These are phyloP conservation scores for Cephus rjabovi DNA, from an alignment of 2,888 invertebrate species.

Conservation along the genomic window DNA sequence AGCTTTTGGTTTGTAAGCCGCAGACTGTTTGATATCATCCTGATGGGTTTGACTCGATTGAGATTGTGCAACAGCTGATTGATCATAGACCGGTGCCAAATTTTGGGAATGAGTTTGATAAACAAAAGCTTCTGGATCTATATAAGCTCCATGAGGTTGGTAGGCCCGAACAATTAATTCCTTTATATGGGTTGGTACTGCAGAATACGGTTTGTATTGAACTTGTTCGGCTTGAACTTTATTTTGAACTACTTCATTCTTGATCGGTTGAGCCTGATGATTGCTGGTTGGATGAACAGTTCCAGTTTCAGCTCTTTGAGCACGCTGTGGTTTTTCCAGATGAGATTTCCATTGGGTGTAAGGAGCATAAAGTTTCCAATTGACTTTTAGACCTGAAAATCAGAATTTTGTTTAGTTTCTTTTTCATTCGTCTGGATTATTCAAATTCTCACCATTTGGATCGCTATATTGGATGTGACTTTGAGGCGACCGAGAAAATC, in stretches of 20 bases:
- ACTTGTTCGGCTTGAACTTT: not conserved
- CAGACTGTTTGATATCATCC: not conserved
- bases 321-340: conserved; percentile 34
- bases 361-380: conserved; percentile 49
- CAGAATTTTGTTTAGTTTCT: too few species aligned
- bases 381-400: conserved; percentile 43
- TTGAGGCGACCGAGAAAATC: conserved; percentile 40
- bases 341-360: conserved; percentile 47
- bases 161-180: conserved; percentile 49
- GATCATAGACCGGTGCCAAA: too few species aligned
- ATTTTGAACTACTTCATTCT: not conserved
- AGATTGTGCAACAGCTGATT: not conserved
- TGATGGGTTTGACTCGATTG: not conserved
- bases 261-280: not conserved
- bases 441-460: conserved; percentile 45
- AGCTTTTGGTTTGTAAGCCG: not conserved
- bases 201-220: conserved; percentile 50
- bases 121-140: conserved; percentile 52
- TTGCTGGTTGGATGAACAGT: conserved; percentile 15
- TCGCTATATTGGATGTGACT: conserved; percentile 53
- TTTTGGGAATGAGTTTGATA: conserved; percentile 32
- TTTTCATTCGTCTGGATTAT: not conserved
- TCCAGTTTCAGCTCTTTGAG: conserved; percentile 38
- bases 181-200: conserved; percentile 49
- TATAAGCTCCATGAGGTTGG: conserved; percentile 50